Base-by-base conservation (phyloP, 2,888 invertebrate species). In the Lottia scabra region DNA sequence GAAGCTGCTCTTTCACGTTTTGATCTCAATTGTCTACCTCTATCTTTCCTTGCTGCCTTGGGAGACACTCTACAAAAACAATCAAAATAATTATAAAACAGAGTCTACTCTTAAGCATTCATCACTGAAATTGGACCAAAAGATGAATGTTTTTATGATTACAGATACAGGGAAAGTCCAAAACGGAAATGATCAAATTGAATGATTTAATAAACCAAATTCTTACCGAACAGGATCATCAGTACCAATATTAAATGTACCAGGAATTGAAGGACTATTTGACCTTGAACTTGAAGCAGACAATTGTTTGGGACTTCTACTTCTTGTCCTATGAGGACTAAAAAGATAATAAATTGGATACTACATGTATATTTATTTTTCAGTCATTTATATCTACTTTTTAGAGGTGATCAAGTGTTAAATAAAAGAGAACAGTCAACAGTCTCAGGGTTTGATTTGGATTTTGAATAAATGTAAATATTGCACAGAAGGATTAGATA, bases 21-120 rank as follows among this genome's bases (percentile, higher is more conserved):
- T 8, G 83, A 80, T 44, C 90, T 80, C 70, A 88, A 78, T 88
- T 90, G 82, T 30, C 91, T 86, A 16, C 90, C 84, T 38, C 91
- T 85, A 78, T 93, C 92, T 80, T 92, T 92, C 30, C 93, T 76
- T 87, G 65, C 90, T 86, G 80, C 82, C 80, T 86, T 93, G 27
- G 87, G 87, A 38, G 87, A 87, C 69, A 86, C 74, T 73, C 87
- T 86, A 71, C 15, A 73, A 73, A 44, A 63, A 66, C 56, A 68
- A 10, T 63, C 16, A 12, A 43, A 2, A 8, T 30, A 5, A 19
- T n/a, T n/a, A 23, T 5, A 2, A 2, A 26, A 26, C 65, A 6
- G 6, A 44, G 5, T 23, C n/a, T 10, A n/a, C 46, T 44, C 5
- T 1, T 2, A 46, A 15, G 46, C 26, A 10, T 56, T 27, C 30